phyloP scores from a whole-genome alignment of 1,140 invertebrate genomes.

The Rhyzopertha dominica region DNA sequence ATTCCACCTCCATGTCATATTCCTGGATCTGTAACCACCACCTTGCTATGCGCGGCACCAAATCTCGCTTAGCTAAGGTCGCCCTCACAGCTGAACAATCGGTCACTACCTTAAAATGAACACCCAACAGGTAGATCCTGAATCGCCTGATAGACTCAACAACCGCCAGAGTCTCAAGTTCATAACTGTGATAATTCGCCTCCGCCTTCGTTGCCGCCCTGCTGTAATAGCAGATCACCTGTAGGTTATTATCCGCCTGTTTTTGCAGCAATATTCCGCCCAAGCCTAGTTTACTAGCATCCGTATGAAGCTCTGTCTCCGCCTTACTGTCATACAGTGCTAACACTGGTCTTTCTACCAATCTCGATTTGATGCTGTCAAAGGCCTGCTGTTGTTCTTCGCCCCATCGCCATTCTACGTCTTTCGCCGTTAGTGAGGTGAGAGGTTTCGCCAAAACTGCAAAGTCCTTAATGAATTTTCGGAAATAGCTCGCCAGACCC shows the following conservation, averaged over 20 bases:
- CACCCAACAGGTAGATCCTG: background rate
- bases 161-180: constrained; percentile 27
- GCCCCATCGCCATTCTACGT: constrained; percentile 26
- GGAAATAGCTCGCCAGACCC: constrained; percentile 38
- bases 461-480: constrained; percentile 37
- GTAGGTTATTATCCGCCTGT: constrained; percentile 4
- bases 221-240: constrained; percentile 33
- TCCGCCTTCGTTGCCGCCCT: constrained; percentile 25
- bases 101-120: constrained; percentile 15
- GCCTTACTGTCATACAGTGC: background rate
- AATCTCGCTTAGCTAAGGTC: constrained; percentile 34
- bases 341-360: too few relatives aligned
- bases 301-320: background rate
- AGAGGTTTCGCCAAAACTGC: constrained; percentile 29
- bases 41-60: constrained; percentile 35
- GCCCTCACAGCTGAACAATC: constrained; percentile 23
- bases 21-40: constrained; percentile 39
- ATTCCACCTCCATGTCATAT: constrained; percentile 34
- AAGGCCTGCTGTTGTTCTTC: constrained; percentile 22
- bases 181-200: constrained; percentile 27
- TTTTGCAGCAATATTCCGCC: background rate
- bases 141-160: constrained; percentile 18
- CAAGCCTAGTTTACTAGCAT: constrained; percentile 17
- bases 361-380: background rate
- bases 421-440: constrained; percentile 32